Conservation (phyloP, 2,797 vertebrate genomes). For the Catostomus latipinnis region DNA sequence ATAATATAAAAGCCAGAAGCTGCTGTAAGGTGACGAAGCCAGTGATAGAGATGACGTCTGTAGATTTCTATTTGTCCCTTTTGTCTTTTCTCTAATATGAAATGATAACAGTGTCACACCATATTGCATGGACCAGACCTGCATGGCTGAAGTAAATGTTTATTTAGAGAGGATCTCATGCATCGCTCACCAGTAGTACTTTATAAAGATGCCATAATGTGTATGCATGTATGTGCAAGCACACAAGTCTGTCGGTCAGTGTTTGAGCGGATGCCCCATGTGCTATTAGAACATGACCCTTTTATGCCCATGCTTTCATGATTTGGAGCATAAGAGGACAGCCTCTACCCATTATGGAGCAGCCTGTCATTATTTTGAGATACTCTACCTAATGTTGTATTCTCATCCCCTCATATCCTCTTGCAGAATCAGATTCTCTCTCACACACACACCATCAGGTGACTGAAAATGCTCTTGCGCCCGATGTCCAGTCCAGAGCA, state of each 20-base stretch:
- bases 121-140: background rate
- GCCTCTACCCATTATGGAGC: slow-evolving; percentile 46
- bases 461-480: slow-evolving; percentile 21
- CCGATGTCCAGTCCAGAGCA: slow-evolving; percentile 25
- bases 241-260: background rate
- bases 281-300: slow-evolving; percentile 46
- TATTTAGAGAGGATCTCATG: background rate
- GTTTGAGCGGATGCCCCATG: background rate
- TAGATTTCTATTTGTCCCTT: no score
- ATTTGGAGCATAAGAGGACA: slow-evolving; percentile 38
- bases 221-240: background rate
- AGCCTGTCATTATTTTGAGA: slow-evolving; percentile 43
- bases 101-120: background rate
- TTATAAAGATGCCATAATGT: slow-evolving; percentile 2
- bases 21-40: no score
- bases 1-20: no score
- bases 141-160: background rate
- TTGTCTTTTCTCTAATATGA: no score
- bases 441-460: slow-evolving; percentile 10
- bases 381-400: slow-evolving; percentile 17
- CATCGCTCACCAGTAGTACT: background rate
- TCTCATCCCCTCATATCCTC: background rate
- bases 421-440: slow-evolving; percentile 18
- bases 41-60: no score
- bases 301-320: slow-evolving; percentile 44